Percentiles rank a stretch among this genome's conserved stretches.
Conservation (phyloP, 2,888 invertebrate species). For the Amaurobius ferox region DNA sequence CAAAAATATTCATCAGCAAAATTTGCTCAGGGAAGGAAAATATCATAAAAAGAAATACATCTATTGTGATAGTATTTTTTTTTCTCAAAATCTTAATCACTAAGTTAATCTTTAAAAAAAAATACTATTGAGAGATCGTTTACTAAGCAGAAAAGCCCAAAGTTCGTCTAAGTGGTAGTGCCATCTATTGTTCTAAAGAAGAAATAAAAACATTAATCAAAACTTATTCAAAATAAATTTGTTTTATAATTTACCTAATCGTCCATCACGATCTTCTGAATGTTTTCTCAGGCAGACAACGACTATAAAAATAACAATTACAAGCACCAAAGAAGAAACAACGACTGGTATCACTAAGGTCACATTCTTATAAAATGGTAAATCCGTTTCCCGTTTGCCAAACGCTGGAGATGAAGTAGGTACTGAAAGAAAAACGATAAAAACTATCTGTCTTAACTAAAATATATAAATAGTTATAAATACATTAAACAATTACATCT, state of each 20-base stretch:
- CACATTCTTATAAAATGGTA: slow-evolving; percentile 63
- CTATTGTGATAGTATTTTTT: too few species aligned
- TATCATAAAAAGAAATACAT: too few species aligned
- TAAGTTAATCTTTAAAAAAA: too few species aligned
- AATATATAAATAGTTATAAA: neutral
- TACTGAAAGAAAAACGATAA: slow-evolving; percentile 21
- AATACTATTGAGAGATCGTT: too few species aligned
- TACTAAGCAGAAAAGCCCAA: too few species aligned
- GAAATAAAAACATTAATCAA: neutral
- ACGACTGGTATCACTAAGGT: slow-evolving; percentile 58
- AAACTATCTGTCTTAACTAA: neutral
- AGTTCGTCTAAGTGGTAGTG: neutral
- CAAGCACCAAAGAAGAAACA: slow-evolving; percentile 47
- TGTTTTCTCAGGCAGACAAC: slow-evolving; percentile 51
- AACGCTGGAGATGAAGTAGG: slow-evolving; percentile 49
- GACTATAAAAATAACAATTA: slow-evolving; percentile 59
- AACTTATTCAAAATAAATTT: neutral
- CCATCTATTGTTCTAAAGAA: neutral
- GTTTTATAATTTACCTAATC: slow-evolving; percentile 24
- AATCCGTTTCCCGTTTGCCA: slow-evolving; percentile 54
- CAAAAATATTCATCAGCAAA: too few species aligned
- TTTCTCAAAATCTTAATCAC: too few species aligned
- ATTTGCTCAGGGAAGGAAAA: too few species aligned
- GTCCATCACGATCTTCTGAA: slow-evolving; percentile 42
- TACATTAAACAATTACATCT: neutral